A percentile compares a stretch with the other conserved stretches of the same genome.
phyloP scores from a whole-genome alignment of 2,888 invertebrate genomes.

The Sturmia bella region DNA sequence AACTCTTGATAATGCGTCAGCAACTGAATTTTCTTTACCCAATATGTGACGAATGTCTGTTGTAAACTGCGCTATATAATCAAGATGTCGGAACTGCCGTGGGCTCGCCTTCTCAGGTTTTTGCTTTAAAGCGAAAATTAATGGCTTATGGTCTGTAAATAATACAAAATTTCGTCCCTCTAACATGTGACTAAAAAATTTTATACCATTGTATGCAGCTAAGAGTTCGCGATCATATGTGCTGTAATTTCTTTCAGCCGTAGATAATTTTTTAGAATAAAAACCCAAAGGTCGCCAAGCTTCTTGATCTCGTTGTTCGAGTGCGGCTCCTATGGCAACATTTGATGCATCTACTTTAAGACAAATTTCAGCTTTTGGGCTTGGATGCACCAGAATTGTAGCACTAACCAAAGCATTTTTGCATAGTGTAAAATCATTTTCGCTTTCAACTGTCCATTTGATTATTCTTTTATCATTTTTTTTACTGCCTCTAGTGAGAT shows the following conservation, averaged over 20 bases:
- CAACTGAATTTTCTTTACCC: constrained; percentile 9
- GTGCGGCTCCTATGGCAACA: constrained; percentile 4
- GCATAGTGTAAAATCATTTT: background rate
- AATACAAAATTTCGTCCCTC: constrained; percentile 7
- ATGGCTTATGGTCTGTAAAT: constrained; percentile 1
- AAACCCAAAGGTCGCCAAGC: constrained; percentile 16
- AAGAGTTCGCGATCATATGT: constrained; percentile 1
- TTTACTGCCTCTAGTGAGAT: background rate
- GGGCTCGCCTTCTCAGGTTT: constrained; percentile 11
- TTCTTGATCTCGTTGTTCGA: background rate
- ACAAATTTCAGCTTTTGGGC: constrained; percentile 3
- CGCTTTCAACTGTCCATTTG: background rate
- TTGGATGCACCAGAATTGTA: background rate
- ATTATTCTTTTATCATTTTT: constrained; percentile 14
- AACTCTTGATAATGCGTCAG: background rate
- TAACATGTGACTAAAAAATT: constrained; percentile 11
- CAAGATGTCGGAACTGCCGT: background rate
- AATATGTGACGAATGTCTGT: constrained; percentile 6
- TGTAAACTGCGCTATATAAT: constrained; percentile 10
- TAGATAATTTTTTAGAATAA: no score
- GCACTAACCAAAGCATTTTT: background rate
- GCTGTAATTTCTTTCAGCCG: background rate
- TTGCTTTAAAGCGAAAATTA: constrained; percentile 9
- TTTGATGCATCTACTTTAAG: constrained; percentile 1
- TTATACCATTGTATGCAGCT: constrained; percentile 2